A percentile compares a stretch with the other conserved stretches of the same genome.
Conservation (phyloP, 1,140 invertebrate genomes). For the Palaemon carinicauda region DNA sequence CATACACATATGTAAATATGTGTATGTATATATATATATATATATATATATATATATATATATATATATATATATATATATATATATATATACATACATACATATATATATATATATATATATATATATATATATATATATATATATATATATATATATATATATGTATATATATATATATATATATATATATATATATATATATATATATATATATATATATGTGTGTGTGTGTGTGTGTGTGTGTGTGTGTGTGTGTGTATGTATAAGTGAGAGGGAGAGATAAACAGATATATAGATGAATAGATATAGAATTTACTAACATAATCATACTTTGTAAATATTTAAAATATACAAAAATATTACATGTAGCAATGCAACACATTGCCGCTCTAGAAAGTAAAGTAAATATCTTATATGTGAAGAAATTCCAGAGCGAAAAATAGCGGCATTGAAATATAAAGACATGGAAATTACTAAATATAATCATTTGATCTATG, state of each 20-base stretch:
- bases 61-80: conserved; percentile 1
- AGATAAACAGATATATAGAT: too few species aligned
- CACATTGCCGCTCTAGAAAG: too few species aligned
- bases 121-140: background rate
- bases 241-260: background rate
- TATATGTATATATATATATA: background rate
- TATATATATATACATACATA: background rate
- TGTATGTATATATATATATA: background rate
- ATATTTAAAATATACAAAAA: too few species aligned
- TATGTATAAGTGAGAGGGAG: too few species aligned
- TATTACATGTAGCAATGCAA: too few species aligned
- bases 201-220: conserved; percentile 2
- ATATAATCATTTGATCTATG: too few species aligned
- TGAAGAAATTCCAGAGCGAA: too few species aligned
- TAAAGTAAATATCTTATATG: too few species aligned
- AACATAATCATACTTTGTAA: too few species aligned
- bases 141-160: background rate
- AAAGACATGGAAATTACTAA: too few species aligned
- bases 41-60: background rate
- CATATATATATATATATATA: background rate
- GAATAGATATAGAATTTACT: too few species aligned
- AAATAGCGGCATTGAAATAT: too few species aligned
- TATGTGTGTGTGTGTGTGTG: background rate
- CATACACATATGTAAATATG: background rate
- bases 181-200: background rate